Evolutionary conservation across 2,888 invertebrate species (phyloP), one percentile per base, ranked within the genome.

Genomic region (Lypha dubia): DNA sequence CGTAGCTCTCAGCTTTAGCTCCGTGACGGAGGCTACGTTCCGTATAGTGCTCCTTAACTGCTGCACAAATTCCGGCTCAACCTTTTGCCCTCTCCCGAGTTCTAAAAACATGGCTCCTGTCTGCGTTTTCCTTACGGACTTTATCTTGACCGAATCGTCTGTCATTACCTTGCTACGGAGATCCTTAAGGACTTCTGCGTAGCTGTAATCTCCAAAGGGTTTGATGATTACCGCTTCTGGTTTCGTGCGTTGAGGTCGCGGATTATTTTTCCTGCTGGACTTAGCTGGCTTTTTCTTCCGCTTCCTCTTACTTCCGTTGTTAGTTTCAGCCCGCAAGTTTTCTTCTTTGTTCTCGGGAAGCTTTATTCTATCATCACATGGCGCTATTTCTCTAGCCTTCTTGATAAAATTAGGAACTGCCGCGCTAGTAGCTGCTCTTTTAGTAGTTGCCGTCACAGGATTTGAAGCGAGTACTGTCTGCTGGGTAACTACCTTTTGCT

Each of bases 31-130:
- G 4, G 58, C 53, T 32, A 1, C 13, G 1, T 17, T 32, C 9
- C 17, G n/a, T n/a, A 17, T 58, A 17, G 35, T n/a, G 4, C 5
- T 38, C 17, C 15, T 60, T 32, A 35, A 8, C 13, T 60, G 38
- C 38, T 60, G 38, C 0, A 60, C 35, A 11, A 60, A 60, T 11
- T 60, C 60, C 11, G 60, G 60, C 11, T 38, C 38, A 20, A 60
- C 20, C 20, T 60, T 8, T 38, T 38, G 11, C 13, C 46, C 17
- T 60, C 24, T 56, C 15, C n/a, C 15, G 15, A 56, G 28, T 15
- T 53, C 53, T 28, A 53, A 13, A 13, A 53, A 13, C 1, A 53
- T 53, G 15, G 53, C 53, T 28, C 28, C 53, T 28, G 13, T 28
- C 53, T 28, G 13, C 28, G 53, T 24, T 15, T 53, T 53, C 3